Percentiles rank a stretch among this genome's conserved stretches.
phyloP scores from a whole-genome alignment of 2,797 vertebrate genomes.

The Pangasius mekongensis region DNA sequence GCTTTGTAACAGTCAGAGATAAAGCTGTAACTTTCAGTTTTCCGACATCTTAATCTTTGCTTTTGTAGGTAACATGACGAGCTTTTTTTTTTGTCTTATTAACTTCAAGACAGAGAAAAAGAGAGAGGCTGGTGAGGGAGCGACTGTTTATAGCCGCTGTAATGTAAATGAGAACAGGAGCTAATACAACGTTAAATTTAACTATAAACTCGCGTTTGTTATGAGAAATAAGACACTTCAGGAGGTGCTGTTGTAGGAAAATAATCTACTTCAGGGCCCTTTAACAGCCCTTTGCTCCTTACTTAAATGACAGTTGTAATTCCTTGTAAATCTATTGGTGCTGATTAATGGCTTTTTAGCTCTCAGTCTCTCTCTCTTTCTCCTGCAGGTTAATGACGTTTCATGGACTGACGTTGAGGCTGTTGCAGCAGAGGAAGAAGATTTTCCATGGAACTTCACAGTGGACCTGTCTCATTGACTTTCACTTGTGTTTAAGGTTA shows the following conservation, averaged over 20 bases:
- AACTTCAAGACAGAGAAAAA: neutral
- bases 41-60: neutral
- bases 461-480: slow-evolving; percentile 41
- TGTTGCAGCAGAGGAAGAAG: slow-evolving; percentile 52
- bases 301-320: neutral
- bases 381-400: slow-evolving; percentile 59
- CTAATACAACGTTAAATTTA: neutral
- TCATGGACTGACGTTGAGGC: slow-evolving; percentile 53
- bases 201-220: neutral
- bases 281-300: neutral
- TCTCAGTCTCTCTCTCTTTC: neutral
- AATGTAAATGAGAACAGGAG: neutral
- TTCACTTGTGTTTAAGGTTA: slow-evolving; percentile 18
- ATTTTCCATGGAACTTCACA: slow-evolving; percentile 55
- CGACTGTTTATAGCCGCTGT: neutral
- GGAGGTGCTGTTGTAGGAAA: neutral
- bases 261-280: neutral
- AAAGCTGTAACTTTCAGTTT: neutral
- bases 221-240: neutral
- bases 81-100: neutral
- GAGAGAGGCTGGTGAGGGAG: neutral
- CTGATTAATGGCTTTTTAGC: neutral
- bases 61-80: neutral
- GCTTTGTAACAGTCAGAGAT: neutral
- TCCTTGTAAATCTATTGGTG: neutral